A percentile compares a stretch with the other conserved stretches of the same genome.
Evolutionary conservation across 2,797 vertebrate genomes (phyloP).

Genomic region (Decapterus maruadsi): DNA sequence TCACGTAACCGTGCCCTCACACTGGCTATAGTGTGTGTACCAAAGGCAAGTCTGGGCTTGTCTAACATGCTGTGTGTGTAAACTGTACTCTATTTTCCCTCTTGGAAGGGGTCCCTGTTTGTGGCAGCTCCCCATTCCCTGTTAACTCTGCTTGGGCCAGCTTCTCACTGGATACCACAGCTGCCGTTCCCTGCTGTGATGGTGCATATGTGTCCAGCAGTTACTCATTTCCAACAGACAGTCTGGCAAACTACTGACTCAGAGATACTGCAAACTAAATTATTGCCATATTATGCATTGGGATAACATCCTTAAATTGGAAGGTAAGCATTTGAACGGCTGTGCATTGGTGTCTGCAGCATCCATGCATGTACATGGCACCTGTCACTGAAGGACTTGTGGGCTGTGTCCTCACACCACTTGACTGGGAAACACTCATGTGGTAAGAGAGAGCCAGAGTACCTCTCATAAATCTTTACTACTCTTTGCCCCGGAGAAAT

Average conservation of each 20-base stretch:
- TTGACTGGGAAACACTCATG: constrained; percentile 53
- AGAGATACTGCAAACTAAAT: constrained; percentile 26
- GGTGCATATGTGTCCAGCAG: constrained; percentile 50
- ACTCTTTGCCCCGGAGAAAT: constrained; percentile 60
- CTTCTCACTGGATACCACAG: constrained; percentile 71
- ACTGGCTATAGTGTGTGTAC: constrained; percentile 62
- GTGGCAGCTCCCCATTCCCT: constrained; percentile 70
- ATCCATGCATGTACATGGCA: constrained; percentile 48
- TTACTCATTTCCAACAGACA: constrained; percentile 44
- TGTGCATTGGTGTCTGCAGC: constrained; percentile 15
- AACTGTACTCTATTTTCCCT: constrained; percentile 80
- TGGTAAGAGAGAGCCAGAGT: constrained; percentile 53
- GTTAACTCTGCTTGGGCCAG: constrained; percentile 63
- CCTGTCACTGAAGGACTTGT: constrained; percentile 65
- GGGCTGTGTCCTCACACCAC: constrained; percentile 52
- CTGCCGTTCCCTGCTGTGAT: constrained; percentile 63
- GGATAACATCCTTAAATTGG: not conserved
- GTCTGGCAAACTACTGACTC: constrained; percentile 38
- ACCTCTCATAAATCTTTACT: constrained; percentile 76
- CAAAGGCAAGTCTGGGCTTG: constrained; percentile 86
- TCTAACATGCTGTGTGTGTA: constrained; percentile 75
- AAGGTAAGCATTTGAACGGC: constrained; percentile 24
- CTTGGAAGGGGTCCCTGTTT: constrained; percentile 79
- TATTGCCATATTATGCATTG: constrained; percentile 9
- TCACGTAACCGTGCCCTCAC: constrained; percentile 52